Base-by-base conservation (phyloP, 1,140 invertebrate species). In the Tetragnatha versicolor region DNA sequence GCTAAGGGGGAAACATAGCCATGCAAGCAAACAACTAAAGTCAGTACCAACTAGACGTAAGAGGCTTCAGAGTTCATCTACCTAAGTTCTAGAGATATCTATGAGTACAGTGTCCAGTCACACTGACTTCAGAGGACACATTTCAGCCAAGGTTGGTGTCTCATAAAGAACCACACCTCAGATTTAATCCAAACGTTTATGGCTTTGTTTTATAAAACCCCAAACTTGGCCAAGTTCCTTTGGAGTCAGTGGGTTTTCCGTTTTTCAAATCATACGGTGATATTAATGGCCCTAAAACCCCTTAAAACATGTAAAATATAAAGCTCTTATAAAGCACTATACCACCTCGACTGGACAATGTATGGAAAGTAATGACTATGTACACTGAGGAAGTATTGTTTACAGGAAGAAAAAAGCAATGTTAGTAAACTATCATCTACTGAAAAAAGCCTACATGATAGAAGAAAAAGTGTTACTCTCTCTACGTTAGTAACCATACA, bases 291-390 rank as follows among this genome's bases (percentile, higher is more conserved):
- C n/a, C n/a, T n/a, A n/a, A n/a, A n/a, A n/a, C n/a, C n/a, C n/a
- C n/a, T n/a, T n/a, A n/a, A n/a, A n/a, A n/a, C n/a, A n/a, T n/a
- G n/a, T n/a, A n/a, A n/a, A n/a, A n/a, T n/a, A n/a, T n/a, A n/a
- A n/a, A n/a, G n/a, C n/a, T n/a, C n/a, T n/a, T n/a, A n/a, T n/a
- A n/a, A n/a, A n/a, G n/a, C n/a, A n/a, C n/a, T n/a, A n/a, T n/a
- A n/a, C n/a, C n/a, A n/a, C n/a, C n/a, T n/a, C n/a, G 61, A 77
- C 73, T 77, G 73, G 73, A 77, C 73, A 77, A 53, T 77, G 73
- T 77, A 77, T n/a, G n/a, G n/a, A n/a, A n/a, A 66, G 47, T 76
- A 20, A 20, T 35, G 27, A 70, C 61, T 65, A 65, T 65, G n/a
- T 63, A 77, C 61, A 66, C 42, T 39, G 20, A 77, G 69, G 58